Conservation (phyloP, 2,113 vertebrate species). For the Hippocampus mohnikei region DNA sequence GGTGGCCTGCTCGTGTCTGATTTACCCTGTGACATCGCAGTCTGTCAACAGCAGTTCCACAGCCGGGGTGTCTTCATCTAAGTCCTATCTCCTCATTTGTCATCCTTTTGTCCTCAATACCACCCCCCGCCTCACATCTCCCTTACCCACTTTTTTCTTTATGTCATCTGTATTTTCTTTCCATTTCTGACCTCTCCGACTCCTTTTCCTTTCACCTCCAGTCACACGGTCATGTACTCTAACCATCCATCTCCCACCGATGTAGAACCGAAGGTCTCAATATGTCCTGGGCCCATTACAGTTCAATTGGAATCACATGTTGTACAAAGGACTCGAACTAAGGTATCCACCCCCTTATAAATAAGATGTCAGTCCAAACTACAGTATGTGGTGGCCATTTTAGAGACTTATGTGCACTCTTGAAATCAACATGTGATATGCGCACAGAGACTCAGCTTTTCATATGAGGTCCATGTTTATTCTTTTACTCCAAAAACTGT, state of each 20-base stretch:
- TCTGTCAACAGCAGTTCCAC: constrained; percentile 32
- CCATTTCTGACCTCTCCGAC: constrained; percentile 4
- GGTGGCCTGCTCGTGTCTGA: constrained; percentile 36
- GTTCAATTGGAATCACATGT: constrained; percentile 75
- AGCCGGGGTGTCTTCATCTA: constrained; percentile 46
- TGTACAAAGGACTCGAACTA: constrained; percentile 24
- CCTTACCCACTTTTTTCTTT: constrained; percentile 15
- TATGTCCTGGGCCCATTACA: constrained; percentile 63
- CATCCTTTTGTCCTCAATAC: constrained; percentile 29
- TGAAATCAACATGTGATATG: constrained; percentile 3
- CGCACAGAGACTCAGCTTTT: constrained; percentile 12
- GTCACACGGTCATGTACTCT: constrained; percentile 67
- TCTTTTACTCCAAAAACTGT: constrained; percentile 7
- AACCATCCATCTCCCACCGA: constrained; percentile 68
- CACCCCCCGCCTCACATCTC: constrained; percentile 4
- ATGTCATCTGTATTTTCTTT: constrained; percentile 19
- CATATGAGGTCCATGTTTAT: constrained; percentile 13
- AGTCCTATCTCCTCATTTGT: constrained; percentile 26
- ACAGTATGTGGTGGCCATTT: not conserved
- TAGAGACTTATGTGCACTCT: too few species aligned
- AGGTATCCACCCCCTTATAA: constrained; percentile 63
- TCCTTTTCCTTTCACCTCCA: constrained; percentile 39
- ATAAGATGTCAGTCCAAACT: constrained; percentile 60
- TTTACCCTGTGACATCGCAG: constrained; percentile 31
- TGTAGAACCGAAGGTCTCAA: constrained; percentile 59